Evolutionary conservation across 2,797 vertebrate genomes (phyloP).

Genomic region (Luscinia luscinia): DNA sequence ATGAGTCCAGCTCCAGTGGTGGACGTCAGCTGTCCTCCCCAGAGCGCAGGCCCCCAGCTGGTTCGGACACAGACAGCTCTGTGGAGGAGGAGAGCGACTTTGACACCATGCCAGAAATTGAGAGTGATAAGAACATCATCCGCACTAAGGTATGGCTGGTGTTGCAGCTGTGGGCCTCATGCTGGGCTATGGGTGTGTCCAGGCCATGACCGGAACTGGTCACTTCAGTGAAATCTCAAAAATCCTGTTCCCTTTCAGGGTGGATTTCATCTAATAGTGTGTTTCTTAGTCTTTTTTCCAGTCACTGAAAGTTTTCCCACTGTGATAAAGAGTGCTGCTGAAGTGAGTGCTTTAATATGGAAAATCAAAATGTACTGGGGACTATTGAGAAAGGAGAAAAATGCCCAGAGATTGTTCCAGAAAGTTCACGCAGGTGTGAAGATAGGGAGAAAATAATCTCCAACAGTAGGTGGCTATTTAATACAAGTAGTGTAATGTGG

Average conservation of each 20-base stretch:
- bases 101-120: slow-evolving; percentile 81
- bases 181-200: not conserved
- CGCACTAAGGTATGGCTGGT: slow-evolving; percentile 76
- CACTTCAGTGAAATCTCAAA: not conserved
- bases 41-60: not conserved
- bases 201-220: not conserved
- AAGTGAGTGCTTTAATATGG: not conserved
- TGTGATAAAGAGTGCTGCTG: not conserved
- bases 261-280: not conserved
- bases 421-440: not conserved
- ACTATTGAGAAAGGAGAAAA: not conserved
- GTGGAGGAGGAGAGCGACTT: slow-evolving; percentile 83
- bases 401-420: not conserved
- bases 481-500: not conserved
- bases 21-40: slow-evolving; percentile 64
- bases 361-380: not conserved
- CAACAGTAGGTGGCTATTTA: not conserved
- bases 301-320: not conserved
- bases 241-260: not conserved
- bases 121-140: slow-evolving; percentile 81
- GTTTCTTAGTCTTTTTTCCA: not conserved
- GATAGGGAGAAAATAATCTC: not conserved
- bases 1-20: slow-evolving; percentile 76
- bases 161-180: rapidly evolving
- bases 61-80: slow-evolving; percentile 81